Percentiles rank a stretch among this genome's conserved stretches.
phyloP scores from a whole-genome alignment of 2,888 invertebrate genomes.

The Drosophila paranaensis region DNA sequence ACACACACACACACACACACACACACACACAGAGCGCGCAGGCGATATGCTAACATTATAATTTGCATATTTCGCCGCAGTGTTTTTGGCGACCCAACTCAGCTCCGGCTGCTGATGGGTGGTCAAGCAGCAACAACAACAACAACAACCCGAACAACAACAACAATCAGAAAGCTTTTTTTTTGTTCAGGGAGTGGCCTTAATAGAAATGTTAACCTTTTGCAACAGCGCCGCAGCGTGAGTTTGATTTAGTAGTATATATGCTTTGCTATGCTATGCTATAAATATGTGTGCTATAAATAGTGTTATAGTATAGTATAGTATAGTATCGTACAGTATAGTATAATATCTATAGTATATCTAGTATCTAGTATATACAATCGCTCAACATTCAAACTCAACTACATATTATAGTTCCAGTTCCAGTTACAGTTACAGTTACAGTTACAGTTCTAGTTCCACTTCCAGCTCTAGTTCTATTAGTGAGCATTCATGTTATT shows the following conservation, averaged over 20 bases:
- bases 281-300: too few relatives aligned
- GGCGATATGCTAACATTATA: slow-evolving; percentile 76
- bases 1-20: too few relatives aligned
- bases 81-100: slow-evolving; percentile 43
- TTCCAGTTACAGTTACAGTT: too few relatives aligned
- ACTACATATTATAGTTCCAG: too few relatives aligned
- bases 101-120: slow-evolving; percentile 38
- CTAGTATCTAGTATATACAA: neutral
- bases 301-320: neutral
- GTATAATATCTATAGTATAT: neutral
- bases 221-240: slow-evolving; percentile 33
- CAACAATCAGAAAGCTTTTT: neutral
- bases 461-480: too few relatives aligned
- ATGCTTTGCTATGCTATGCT: neutral
- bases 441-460: too few relatives aligned
- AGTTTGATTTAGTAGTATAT: slow-evolving; percentile 23
- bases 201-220: slow-evolving; percentile 83
- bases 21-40: slow-evolving; percentile 9
- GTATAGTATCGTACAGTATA: neutral
- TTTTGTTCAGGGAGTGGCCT: slow-evolving; percentile 59
- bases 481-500: too few relatives aligned
- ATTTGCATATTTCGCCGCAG: slow-evolving; percentile 76
- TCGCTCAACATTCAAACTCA: too few relatives aligned
- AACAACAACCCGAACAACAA: slow-evolving; percentile 14
- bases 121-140: slow-evolving; percentile 47